Conservation (phyloP, 2,888 invertebrate genomes). For the Leptodirus hochenwartii region DNA sequence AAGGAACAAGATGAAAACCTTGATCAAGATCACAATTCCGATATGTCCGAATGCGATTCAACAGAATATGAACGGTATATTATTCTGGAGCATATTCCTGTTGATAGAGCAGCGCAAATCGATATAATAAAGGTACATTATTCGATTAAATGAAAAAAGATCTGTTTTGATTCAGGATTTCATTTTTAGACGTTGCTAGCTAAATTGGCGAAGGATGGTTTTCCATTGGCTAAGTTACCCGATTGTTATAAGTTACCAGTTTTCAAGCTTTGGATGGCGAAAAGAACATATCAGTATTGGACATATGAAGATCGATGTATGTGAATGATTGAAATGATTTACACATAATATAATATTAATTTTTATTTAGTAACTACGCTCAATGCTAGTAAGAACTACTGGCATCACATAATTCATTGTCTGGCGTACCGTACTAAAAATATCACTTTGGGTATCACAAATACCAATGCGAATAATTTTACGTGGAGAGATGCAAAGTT, state of each 20-base stretch:
- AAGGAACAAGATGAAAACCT: too few relatives aligned
- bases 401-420: too few relatives aligned
- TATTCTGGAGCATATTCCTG: slow-evolving; percentile 19
- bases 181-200: slow-evolving; percentile 16
- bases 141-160: neutral
- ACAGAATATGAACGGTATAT: slow-evolving; percentile 14
- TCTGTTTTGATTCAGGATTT: neutral
- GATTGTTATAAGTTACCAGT: slow-evolving; percentile 22
- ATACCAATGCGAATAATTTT: neutral
- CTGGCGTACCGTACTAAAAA: neutral
- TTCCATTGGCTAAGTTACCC: slow-evolving; percentile 24
- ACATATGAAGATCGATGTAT: slow-evolving; percentile 13
- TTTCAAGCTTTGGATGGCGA: slow-evolving; percentile 24
- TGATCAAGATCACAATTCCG: too few relatives aligned
- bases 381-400: neutral
- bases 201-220: slow-evolving; percentile 23
- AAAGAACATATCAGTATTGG: slow-evolving; percentile 12
- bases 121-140: slow-evolving; percentile 17
- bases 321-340: too few relatives aligned
- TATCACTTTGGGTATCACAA: neutral
- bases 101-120: slow-evolving; percentile 14
- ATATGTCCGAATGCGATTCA: too few relatives aligned
- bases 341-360: too few relatives aligned
- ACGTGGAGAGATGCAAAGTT: neutral
- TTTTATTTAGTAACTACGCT: neutral